These are phyloP conservation scores for Bellardia pandia DNA, from an alignment of 2,888 invertebrate species.

Conservation along the genomic window DNA sequence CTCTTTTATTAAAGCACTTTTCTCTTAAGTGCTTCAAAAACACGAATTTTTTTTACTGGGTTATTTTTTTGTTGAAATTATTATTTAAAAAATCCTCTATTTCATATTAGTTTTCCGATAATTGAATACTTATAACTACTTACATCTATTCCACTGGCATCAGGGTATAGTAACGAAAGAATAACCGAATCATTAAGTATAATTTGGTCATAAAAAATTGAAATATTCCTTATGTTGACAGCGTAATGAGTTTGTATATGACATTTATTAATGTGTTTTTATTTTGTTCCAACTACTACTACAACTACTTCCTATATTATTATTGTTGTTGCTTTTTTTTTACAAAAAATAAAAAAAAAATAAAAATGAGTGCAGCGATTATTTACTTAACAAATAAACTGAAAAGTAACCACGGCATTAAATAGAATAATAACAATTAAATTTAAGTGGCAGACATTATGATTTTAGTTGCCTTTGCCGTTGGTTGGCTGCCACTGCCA, in stretches of 20 bases:
- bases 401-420: slow-evolving; percentile 59
- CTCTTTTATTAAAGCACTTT: too few relatives aligned
- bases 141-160: background rate
- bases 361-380: slow-evolving; percentile 19
- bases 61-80: background rate
- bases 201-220: slow-evolving; percentile 59
- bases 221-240: slow-evolving; percentile 64
- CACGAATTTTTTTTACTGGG: too few relatives aligned
- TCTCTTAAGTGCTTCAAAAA: too few relatives aligned
- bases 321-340: background rate
- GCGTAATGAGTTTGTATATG: slow-evolving; percentile 69
- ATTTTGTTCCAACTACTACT: background rate
- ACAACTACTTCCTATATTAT: background rate
- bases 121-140: background rate
- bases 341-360: background rate
- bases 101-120: background rate
- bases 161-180: background rate
- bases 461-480: slow-evolving; percentile 48
- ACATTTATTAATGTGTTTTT: slow-evolving; percentile 67
- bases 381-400: slow-evolving; percentile 61
- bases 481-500: slow-evolving; percentile 54
- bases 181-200: slow-evolving; percentile 49
- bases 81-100: background rate
- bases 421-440: slow-evolving; percentile 66
- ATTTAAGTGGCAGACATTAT: slow-evolving; percentile 71